A percentile compares a stretch with the other conserved stretches of the same genome.
These are phyloP conservation scores for Venturia canescens DNA, from an alignment of 1,140 invertebrate genomes.

Conservation along the genomic window DNA sequence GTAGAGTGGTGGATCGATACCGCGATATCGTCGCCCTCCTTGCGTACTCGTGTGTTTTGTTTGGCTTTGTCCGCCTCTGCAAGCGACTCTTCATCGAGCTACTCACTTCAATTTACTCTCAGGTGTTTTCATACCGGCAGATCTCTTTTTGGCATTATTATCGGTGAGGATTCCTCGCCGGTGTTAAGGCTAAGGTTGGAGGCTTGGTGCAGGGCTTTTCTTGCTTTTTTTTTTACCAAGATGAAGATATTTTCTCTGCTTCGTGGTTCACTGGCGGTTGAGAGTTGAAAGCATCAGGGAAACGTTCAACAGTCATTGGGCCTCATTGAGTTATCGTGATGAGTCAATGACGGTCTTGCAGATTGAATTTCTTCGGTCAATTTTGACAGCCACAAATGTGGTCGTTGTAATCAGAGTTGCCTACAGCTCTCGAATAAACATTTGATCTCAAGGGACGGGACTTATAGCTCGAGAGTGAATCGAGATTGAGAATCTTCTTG, in stretches of 20 bases:
- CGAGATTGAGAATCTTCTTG: too few relatives aligned
- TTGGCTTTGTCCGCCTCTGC: slow-evolving; percentile 11
- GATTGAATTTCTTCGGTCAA: background rate
- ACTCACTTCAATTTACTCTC: background rate
- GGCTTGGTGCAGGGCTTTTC: too few relatives aligned
- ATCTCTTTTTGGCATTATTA: background rate
- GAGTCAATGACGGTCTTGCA: background rate
- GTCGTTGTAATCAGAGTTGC: background rate
- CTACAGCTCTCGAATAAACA: background rate
- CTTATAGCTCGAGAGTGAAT: too few relatives aligned
- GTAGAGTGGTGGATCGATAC: slow-evolving; percentile 60
- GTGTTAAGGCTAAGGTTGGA: too few relatives aligned
- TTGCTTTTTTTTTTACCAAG: too few relatives aligned
- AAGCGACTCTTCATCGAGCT: background rate
- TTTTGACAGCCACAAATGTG: background rate
- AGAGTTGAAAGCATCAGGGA: too few relatives aligned
- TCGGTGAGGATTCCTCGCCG: too few relatives aligned
- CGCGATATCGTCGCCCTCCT: slow-evolving; percentile 56
- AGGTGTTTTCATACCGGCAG: background rate
- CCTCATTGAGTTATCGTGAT: background rate
- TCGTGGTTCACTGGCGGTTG: too few relatives aligned
- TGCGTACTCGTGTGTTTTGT: slow-evolving; percentile 23
- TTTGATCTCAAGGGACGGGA: background rate
- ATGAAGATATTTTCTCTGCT: too few relatives aligned
- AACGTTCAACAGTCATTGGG: too few relatives aligned